phyloP scores from a whole-genome alignment of 2,797 vertebrate genomes.

The Yasuhikotakia modesta region DNA sequence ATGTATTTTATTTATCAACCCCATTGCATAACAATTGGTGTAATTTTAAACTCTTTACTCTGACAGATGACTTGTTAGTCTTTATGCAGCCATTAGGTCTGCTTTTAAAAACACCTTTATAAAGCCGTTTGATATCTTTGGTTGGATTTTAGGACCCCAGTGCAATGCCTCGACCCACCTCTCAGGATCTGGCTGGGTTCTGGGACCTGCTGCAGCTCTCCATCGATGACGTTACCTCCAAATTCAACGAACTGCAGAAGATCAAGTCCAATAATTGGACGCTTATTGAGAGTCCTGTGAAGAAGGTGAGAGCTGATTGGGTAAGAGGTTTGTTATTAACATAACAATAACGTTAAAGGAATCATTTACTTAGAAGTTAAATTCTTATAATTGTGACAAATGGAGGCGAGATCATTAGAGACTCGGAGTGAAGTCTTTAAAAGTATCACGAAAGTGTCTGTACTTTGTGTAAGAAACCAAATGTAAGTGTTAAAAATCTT shows the following conservation, averaged over 20 bases:
- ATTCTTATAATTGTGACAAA: too few species aligned
- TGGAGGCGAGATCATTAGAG: too few species aligned
- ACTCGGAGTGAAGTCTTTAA: too few species aligned
- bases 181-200: constrained; percentile 98
- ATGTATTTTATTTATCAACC: too few species aligned
- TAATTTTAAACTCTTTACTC: too few species aligned
- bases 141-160: constrained; percentile 86
- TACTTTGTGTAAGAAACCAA: too few species aligned
- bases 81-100: too few species aligned
- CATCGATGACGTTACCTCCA: constrained; percentile 93
- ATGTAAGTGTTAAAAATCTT: too few species aligned
- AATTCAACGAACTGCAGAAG: constrained; percentile 95
- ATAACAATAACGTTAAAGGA: neutral
- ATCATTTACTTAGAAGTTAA: neutral
- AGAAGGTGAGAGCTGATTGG: constrained; percentile 81
- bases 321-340: neutral
- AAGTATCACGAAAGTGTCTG: too few species aligned
- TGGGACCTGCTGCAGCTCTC: constrained; percentile 99
- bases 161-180: constrained; percentile 97
- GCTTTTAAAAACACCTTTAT: too few species aligned
- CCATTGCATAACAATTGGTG: too few species aligned
- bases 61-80: too few species aligned
- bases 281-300: constrained; percentile 88
- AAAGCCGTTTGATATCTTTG: neutral
- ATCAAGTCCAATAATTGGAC: constrained; percentile 95